Conservation (phyloP, 2,888 invertebrate species). For the Hydropsyche betteni region DNA sequence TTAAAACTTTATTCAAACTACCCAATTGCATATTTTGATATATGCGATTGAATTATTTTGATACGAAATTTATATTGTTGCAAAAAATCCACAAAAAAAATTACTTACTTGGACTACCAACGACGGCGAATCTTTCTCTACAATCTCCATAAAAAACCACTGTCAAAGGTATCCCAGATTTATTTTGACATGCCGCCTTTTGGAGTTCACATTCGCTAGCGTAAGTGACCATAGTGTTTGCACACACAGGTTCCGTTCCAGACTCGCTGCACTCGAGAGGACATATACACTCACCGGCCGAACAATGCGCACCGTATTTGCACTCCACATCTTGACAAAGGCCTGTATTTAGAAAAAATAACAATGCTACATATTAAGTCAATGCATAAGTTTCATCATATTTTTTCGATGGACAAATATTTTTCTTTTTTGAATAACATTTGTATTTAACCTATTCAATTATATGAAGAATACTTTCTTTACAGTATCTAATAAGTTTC, state of each 20-base stretch:
- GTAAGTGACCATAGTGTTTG: conserved; percentile 79
- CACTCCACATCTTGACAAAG: conserved; percentile 81
- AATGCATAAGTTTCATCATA: not conserved
- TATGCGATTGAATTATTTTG: too few species aligned
- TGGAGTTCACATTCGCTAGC: conserved; percentile 84
- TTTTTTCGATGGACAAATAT: too few species aligned
- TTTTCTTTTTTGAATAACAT: too few species aligned
- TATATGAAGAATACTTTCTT: too few species aligned
- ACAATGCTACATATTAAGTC: not conserved
- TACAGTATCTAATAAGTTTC: too few species aligned
- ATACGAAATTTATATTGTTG: too few species aligned
- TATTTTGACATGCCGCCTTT: conserved; percentile 73
- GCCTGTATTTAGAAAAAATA: conserved; percentile 63
- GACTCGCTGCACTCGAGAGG: conserved; percentile 76
- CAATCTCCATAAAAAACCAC: conserved; percentile 85
- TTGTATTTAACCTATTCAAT: too few species aligned
- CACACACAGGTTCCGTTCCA: conserved; percentile 79
- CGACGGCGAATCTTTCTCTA: conserved; percentile 76
- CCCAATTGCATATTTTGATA: too few species aligned
- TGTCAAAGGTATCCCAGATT: conserved; percentile 62
- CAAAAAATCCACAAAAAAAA: too few species aligned
- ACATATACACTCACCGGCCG: conserved; percentile 85
- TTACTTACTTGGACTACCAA: conserved; percentile 70
- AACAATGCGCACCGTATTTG: conserved; percentile 82
- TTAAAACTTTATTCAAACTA: too few species aligned